A percentile compares a stretch with the other conserved stretches of the same genome.
Evolutionary conservation across 1,140 invertebrate genomes (phyloP).

Genomic region (Drosophila lacertosa): DNA sequence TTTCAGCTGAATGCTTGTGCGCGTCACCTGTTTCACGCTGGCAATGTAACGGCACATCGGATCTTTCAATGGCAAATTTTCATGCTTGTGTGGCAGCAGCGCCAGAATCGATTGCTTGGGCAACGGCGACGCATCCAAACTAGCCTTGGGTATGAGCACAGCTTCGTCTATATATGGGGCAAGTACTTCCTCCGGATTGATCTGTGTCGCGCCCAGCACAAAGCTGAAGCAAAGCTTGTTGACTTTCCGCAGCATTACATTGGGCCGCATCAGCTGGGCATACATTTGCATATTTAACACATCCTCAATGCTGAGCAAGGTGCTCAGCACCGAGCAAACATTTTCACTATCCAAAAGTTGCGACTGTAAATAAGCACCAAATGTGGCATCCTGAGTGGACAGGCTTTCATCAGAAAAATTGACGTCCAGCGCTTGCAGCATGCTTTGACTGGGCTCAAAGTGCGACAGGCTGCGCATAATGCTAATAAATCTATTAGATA

Average conservation of each 20-base stretch:
- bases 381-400: constrained; percentile 1
- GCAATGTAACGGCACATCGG: constrained; percentile 42
- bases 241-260: constrained; percentile 25
- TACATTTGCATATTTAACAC: constrained; percentile 53
- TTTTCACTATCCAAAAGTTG: constrained; percentile 45
- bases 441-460: constrained; percentile 49
- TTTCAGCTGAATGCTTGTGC: constrained; percentile 29
- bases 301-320: constrained; percentile 55
- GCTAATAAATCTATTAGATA: constrained; percentile 33
- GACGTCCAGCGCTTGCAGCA: constrained; percentile 34
- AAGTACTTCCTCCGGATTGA: constrained; percentile 57
- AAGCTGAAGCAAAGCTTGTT: neutral
- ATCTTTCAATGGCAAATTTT: constrained; percentile 13
- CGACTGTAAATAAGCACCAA: constrained; percentile 37
- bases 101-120: constrained; percentile 34
- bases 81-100: constrained; percentile 53
- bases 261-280: constrained; percentile 35
- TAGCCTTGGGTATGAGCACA: constrained; percentile 63
- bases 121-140: constrained; percentile 34
- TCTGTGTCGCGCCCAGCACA: neutral
- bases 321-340: constrained; percentile 50
- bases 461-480: constrained; percentile 22
- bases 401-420: constrained; percentile 45
- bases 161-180: constrained; percentile 57
- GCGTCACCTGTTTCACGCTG: constrained; percentile 42